phyloP scores from a whole-genome alignment of 2,797 vertebrate genomes.

The Chelmon rostratus region DNA sequence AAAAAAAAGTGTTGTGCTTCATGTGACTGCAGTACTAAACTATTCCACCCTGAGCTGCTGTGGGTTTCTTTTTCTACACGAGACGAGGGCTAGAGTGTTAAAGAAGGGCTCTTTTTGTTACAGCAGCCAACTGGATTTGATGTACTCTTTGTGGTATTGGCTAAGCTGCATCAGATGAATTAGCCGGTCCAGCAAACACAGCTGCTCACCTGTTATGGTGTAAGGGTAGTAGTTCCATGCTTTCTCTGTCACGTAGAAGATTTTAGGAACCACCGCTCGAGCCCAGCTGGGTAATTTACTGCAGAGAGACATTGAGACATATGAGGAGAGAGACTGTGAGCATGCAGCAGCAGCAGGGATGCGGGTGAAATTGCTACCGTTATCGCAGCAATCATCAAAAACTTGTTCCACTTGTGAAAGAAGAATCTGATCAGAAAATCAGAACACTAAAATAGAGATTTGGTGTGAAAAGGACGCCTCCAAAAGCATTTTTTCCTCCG shows the following conservation, averaged over 20 bases:
- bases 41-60: neutral
- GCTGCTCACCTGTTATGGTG: constrained; percentile 93
- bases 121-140: constrained; percentile 1
- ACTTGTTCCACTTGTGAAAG: constrained; percentile 39
- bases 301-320: constrained; percentile 53
- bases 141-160: neutral
- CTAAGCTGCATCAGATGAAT: neutral
- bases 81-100: neutral
- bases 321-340: constrained; percentile 21
- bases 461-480: neutral
- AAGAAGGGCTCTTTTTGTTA: neutral
- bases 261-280: constrained; percentile 96
- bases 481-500: neutral
- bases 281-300: constrained; percentile 98
- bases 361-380: constrained; percentile 34
- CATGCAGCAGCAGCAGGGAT: neutral
- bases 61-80: constrained; percentile 1
- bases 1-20: neutral
- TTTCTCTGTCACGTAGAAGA: constrained; percentile 98
- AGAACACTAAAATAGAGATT: constrained; percentile 5
- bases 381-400: constrained; percentile 37
- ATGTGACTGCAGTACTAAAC: neutral
- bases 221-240: constrained; percentile 99
- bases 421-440: constrained; percentile 29
- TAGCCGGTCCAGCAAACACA: neutral